Conservation (phyloP, 2,797 vertebrate species). For the Myotis vivesi region DNA sequence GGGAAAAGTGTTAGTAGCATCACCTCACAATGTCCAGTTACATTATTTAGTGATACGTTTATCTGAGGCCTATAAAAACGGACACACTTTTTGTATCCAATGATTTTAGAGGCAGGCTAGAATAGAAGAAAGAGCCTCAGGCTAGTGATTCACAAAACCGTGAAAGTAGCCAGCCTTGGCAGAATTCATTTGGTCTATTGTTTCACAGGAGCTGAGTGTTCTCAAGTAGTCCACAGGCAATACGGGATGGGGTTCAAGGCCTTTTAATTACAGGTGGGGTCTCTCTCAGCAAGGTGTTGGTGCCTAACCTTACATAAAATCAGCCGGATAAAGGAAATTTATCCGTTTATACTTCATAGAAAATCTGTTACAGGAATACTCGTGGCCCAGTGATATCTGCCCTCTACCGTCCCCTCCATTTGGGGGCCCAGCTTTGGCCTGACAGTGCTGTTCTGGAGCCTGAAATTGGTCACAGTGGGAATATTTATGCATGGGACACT, state of each 20-base stretch:
- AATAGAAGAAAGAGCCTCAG: background rate
- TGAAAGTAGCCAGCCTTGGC: background rate
- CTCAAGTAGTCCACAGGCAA: background rate
- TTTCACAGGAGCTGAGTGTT: background rate
- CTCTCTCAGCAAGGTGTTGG: too few relatives aligned
- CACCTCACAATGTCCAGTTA: background rate
- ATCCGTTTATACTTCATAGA: background rate
- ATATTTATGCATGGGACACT: background rate
- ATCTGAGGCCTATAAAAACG: background rate
- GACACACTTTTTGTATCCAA: background rate
- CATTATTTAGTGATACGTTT: background rate
- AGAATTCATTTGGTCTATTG: background rate
- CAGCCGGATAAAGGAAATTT: background rate
- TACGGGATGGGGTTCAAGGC: background rate
- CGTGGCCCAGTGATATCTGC: background rate
- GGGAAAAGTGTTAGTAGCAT: background rate
- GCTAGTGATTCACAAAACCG: background rate
- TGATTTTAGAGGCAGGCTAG: background rate
- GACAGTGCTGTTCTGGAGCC: background rate
- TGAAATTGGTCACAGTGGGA: background rate
- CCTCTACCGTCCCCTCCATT: background rate
- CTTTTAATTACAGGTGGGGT: background rate
- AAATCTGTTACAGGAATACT: background rate
- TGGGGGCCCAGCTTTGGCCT: background rate
- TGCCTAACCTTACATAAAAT: background rate